Conservation (phyloP, 1,140 invertebrate genomes). For the Apis laboriosa region DNA sequence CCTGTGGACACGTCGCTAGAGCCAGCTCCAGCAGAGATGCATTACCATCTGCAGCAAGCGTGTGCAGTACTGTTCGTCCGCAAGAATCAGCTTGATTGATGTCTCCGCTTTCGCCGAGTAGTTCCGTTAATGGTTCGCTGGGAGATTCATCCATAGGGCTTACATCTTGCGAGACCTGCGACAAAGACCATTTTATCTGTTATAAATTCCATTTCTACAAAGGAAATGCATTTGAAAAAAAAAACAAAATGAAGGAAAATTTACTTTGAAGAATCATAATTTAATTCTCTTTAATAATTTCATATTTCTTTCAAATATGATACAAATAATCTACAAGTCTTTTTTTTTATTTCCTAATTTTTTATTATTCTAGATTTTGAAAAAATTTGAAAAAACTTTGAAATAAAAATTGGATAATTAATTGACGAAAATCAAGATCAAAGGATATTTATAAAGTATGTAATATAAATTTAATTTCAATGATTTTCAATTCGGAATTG, state of each 20-base stretch:
- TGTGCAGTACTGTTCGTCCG: constrained; percentile 88
- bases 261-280: background rate
- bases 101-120: constrained; percentile 78
- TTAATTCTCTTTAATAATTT: too few relatives aligned
- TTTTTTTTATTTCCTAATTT: too few relatives aligned
- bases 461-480: too few relatives aligned
- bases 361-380: too few relatives aligned
- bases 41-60: constrained; percentile 88
- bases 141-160: constrained; percentile 78
- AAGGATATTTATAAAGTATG: too few relatives aligned
- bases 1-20: constrained; percentile 82
- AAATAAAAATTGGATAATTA: too few relatives aligned
- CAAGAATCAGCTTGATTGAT: constrained; percentile 82
- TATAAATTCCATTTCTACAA: background rate
- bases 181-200: background rate
- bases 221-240: background rate
- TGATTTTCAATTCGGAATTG: too few relatives aligned
- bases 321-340: too few relatives aligned
- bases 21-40: constrained; percentile 84
- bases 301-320: too few relatives aligned
- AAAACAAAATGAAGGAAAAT: background rate
- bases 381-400: too few relatives aligned
- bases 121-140: constrained; percentile 77
- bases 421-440: too few relatives aligned
- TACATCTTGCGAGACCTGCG: constrained; percentile 76